Evolutionary conservation across 1,140 invertebrate genomes (phyloP).

Genomic region (Ditylenchus dipsaci): DNA sequence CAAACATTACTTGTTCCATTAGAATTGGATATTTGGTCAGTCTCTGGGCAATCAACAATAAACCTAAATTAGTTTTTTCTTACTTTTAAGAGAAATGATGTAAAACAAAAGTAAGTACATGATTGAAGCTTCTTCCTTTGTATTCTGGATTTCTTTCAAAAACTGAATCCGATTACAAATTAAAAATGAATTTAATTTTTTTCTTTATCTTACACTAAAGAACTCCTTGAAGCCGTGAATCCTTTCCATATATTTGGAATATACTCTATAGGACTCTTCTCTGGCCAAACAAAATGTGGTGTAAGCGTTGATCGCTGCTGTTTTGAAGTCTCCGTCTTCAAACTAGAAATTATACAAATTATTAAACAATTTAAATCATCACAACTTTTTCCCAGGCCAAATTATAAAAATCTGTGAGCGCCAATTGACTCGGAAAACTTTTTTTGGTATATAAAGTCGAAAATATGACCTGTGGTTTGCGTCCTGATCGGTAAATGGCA

Average conservation of each 20-base stretch:
- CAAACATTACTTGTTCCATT: constrained; percentile 34
- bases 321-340: constrained; percentile 23
- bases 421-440: no score
- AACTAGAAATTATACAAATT: constrained; percentile 19
- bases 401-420: no score
- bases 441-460: no score
- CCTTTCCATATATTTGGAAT: constrained; percentile 17
- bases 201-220: constrained; percentile 24
- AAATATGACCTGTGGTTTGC: no score
- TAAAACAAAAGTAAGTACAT: constrained; percentile 30
- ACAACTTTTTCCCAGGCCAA: no score
- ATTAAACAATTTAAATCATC: background rate
- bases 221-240: constrained; percentile 31
- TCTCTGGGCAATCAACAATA: constrained; percentile 44
- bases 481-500: no score
- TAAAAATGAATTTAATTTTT: background rate
- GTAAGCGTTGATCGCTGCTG: constrained; percentile 35
- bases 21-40: constrained; percentile 46
- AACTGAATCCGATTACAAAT: constrained; percentile 5
- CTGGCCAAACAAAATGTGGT: constrained; percentile 37
- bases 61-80: no score
- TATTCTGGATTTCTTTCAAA: constrained; percentile 21
- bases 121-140: constrained; percentile 41
- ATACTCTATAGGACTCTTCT: constrained; percentile 28
- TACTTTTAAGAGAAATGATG: no score